These are phyloP conservation scores for Cecidostiba fungosa DNA, from an alignment of 2,888 invertebrate species.

Conservation along the genomic window DNA sequence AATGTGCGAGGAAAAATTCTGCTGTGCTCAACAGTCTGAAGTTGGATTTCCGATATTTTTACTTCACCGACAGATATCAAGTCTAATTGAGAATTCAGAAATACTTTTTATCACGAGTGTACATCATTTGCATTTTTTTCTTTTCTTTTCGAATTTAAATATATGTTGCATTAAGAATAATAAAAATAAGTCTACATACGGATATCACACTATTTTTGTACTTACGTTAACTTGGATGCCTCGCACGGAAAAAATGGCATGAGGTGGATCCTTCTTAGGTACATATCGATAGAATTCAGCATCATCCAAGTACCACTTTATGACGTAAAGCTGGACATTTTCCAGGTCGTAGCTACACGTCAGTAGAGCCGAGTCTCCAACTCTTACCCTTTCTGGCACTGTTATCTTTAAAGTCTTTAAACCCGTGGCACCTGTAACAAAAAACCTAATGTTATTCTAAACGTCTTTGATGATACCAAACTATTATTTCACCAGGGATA, in stretches of 20 bases:
- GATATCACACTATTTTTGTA: constrained; percentile 68
- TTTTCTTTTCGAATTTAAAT: too few species aligned
- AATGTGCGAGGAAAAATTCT: background rate
- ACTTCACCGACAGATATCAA: background rate
- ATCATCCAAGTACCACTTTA: constrained; percentile 89
- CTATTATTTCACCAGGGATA: too few species aligned
- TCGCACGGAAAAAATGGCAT: constrained; percentile 85
- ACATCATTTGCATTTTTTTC: too few species aligned
- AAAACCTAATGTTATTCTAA: too few species aligned
- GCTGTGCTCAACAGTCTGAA: background rate
- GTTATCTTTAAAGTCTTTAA: constrained; percentile 75
- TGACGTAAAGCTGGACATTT: constrained; percentile 83
- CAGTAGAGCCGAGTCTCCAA: constrained; percentile 76
- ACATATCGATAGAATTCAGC: constrained; percentile 89
- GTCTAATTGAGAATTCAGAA: background rate
- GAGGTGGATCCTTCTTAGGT: constrained; percentile 87
- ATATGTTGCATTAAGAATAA: background rate
- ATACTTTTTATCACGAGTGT: background rate
- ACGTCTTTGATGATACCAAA: background rate
- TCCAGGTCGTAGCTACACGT: constrained; percentile 77
- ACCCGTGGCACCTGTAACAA: constrained; percentile 74
- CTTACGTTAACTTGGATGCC: constrained; percentile 89
- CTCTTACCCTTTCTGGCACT: constrained; percentile 75
- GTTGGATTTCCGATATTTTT: constrained; percentile 20
- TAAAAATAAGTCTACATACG: background rate